Base-by-base conservation (phyloP, 1,140 invertebrate species). In the Brachionus sp. region DNA sequence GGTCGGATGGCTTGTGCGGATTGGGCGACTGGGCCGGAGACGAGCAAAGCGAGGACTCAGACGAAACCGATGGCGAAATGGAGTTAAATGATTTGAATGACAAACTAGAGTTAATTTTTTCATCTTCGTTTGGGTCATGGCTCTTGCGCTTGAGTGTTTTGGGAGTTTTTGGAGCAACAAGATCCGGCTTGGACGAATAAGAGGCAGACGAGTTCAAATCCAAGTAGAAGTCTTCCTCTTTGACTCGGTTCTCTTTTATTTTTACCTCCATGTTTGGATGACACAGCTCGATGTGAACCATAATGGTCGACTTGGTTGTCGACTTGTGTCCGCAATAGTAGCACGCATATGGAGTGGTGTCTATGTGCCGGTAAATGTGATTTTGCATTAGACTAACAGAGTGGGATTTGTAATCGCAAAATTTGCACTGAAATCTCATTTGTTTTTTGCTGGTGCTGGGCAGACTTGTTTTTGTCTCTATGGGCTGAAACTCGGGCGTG, bases 261-360 rank as follows among this genome's bases (percentile, higher is more conserved):
- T 83, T 68, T 0, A 83, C 66, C 13, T 83, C 82, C 66, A 70
- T 68, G 53, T 83, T 70, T 19, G 82, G 82, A 46, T 83, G 82
- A 39, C 82, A 83, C 10, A 83, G 44, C 53, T 83, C 82, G n/a
- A 83, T 83, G 37, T 83, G 82, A 10, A 83, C 82, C 82, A 83
- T 83, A 29, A 83, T 83, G 4, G 82, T 83, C 5, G 82, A 83
- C 57, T 83, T 83, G 19, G 82, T 83, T 3, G 82, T 83, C 10
- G 82, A 83, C 37, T 83, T 83, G 37, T 83, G 82, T n/a, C 82
- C 82, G 33, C 82, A 83, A 37, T 83, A 83, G 10, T 13, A 46
- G 53, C 82, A 83, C 1, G 66, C 19, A 39, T 83, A 83, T n/a
- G 82, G 82, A 10, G 82, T 83, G n/a, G 62, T 50, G 53, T 83